phyloP scores from a whole-genome alignment of 1,140 invertebrate species.

The Eubasilissa regina region DNA sequence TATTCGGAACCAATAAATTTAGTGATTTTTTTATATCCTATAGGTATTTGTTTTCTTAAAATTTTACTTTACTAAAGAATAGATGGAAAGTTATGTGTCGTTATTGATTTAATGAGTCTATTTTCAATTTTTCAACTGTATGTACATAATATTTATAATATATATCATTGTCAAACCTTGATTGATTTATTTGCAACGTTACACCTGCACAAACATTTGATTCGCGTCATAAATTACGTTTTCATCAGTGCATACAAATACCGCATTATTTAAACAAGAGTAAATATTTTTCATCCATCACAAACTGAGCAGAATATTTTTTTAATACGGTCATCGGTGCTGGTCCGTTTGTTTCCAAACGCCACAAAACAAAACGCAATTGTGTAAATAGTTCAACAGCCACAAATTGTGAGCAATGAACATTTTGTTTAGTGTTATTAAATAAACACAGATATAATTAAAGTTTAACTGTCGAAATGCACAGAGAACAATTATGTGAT shows the following conservation, averaged over 20 bases:
- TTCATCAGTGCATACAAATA: neutral
- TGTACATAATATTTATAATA: no score
- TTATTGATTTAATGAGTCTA: no score
- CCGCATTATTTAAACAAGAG: neutral
- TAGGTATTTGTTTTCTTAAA: no score
- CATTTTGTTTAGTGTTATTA: no score
- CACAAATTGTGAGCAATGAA: neutral
- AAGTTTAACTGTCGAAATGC: no score
- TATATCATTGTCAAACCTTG: neutral
- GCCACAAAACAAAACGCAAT: conserved; percentile 18
- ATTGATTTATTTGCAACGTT: conserved; percentile 6
- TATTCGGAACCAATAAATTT: no score
- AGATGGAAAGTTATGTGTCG: no score
- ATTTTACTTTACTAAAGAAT: no score
- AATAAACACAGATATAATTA: no score
- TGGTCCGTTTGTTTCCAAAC: neutral
- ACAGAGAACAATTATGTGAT: no score
- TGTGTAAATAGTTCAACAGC: conserved; percentile 31
- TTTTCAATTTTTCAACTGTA: no score
- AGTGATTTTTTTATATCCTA: no score
- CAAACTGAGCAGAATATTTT: neutral
- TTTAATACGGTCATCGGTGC: neutral
- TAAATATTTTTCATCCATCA: neutral
- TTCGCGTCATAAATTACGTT: neutral
- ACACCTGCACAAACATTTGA: conserved; percentile 3